Base-by-base conservation (phyloP, 1,140 invertebrate genomes). In the Bombus pyrosoma region DNA sequence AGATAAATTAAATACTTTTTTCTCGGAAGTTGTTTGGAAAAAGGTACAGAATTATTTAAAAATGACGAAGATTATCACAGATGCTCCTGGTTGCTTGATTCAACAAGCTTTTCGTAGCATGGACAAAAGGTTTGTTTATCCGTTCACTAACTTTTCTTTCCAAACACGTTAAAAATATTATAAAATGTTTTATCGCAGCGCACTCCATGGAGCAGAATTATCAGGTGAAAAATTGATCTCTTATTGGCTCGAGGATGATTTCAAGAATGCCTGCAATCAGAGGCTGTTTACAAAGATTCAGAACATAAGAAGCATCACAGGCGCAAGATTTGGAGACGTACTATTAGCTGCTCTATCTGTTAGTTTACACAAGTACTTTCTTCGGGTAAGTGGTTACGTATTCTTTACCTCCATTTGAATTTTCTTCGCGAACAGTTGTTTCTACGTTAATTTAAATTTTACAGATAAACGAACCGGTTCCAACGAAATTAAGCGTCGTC, bases 351-450 rank as follows among this genome's bases (percentile, higher is more conserved):
- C 94, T 13, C 76, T 95, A 6, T 94, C 94, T 0, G 85, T 81
- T 1, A 93, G 92, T 85, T 71, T 95, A 62, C 88, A 94, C 79
- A 91, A 91, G 41, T 94, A 93, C 79, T 93, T 92, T 69, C 28
- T 85, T n/a, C 76, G 88, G 39, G 93, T 93, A 81, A 87, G 85
- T 47, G 69, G 32, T 8, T n/a, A 2, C 47, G 2, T 28, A 28
- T 57, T 41, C 13, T 37, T 25, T 15, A 71, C 10, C 22, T 3
- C 6, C 2, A 47, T 25, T 41, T 39, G 5, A n/a, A 28, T 41
- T 76, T 73, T 25, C 1, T 32, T 64, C 4, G 4, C 4, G 9
- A 28, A 0, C 18, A 18, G 18, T 15, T 18, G 5, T 37, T 47
- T 68, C 34, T 28, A 53, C 4, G 73, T 76, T 73, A 39, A 43